Conservation (phyloP, 2,797 vertebrate species). For the Podargus strigoides region DNA sequence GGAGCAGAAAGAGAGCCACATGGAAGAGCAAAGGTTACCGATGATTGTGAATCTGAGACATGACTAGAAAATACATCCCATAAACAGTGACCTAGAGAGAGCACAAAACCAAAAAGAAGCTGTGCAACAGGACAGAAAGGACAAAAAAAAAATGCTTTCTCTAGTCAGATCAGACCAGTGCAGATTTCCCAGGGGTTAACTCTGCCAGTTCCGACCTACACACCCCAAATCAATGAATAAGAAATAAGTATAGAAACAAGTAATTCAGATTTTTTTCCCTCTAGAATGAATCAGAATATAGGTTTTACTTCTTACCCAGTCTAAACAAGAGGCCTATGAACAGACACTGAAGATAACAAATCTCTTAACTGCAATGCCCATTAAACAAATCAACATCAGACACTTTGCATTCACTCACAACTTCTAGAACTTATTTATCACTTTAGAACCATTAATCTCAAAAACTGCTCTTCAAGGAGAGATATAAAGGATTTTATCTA, state of each 20-base stretch:
- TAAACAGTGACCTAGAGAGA: not conserved
- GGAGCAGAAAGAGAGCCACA: not conserved
- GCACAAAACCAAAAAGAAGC: not conserved
- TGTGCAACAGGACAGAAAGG: not conserved
- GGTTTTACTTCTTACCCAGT: not conserved
- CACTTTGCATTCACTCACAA: not conserved
- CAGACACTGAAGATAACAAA: not conserved
- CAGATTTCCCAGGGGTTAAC: not conserved
- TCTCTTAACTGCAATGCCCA: not conserved
- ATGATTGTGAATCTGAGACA: not conserved
- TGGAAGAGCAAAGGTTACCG: conserved; percentile 20
- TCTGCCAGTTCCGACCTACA: not conserved
- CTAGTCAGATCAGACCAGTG: not conserved
- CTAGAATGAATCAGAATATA: not conserved
- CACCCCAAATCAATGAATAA: not conserved
- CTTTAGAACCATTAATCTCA: not conserved
- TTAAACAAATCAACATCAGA: not conserved
- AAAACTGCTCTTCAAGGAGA: not conserved
- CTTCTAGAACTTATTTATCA: not conserved
- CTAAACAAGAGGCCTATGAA: not conserved
- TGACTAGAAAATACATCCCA: conserved; percentile 26
- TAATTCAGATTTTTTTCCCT: not conserved
- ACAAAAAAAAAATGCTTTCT: not conserved
- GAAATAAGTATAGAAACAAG: not conserved
- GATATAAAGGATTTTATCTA: not conserved